phyloP scores from a whole-genome alignment of 1,140 invertebrate genomes.

The Myzus persicae region DNA sequence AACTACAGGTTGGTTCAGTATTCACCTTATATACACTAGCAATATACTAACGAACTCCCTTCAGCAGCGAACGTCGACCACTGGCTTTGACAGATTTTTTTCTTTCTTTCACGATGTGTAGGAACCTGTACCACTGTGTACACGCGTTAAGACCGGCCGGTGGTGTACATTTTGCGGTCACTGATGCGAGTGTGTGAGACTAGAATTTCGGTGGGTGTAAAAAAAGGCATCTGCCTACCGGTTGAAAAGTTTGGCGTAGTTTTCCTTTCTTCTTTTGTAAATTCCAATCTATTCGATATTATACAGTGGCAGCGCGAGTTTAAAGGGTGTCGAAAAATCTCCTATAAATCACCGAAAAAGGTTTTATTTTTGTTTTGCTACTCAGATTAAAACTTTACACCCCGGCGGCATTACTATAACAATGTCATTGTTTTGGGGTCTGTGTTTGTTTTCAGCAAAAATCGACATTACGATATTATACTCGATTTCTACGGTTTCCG shows the following conservation, averaged over 20 bases:
- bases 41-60: background rate
- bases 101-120: background rate
- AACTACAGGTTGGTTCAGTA: background rate
- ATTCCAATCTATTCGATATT: conserved; percentile 44
- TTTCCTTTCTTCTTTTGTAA: background rate
- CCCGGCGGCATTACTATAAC: background rate
- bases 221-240: background rate
- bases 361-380: conserved; percentile 31
- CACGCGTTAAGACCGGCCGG: background rate
- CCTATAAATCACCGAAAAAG: conserved; percentile 19
- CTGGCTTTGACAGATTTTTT: background rate
- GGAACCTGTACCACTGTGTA: background rate
- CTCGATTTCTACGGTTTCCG: background rate
- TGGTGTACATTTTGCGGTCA: background rate
- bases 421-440: background rate
- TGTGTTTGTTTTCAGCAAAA: background rate
- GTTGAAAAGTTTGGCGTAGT: background rate
- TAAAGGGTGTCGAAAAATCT: background rate
- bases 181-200: background rate
- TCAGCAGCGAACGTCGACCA: background rate
- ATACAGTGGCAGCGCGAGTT: background rate
- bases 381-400: conserved; percentile 41
- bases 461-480: background rate
- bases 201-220: too few species aligned
- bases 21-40: background rate